Percentiles rank a stretch among this genome's conserved stretches.
Evolutionary conservation across 2,113 vertebrate species (phyloP).

Genomic region (Mastomys natalensis): DNA sequence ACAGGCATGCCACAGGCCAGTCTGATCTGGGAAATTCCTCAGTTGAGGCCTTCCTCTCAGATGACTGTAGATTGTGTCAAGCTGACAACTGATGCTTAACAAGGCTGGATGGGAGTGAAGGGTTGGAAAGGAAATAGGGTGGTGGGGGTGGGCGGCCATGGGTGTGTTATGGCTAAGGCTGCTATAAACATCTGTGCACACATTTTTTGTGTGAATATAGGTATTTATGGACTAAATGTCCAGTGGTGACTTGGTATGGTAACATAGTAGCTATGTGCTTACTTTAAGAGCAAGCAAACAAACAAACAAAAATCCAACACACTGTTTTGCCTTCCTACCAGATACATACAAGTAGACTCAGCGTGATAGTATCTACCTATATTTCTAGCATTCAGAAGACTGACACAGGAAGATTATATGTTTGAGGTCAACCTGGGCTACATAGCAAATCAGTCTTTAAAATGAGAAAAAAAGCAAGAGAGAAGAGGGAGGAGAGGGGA

Average conservation of each 20-base stretch:
- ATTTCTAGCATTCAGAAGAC: neutral
- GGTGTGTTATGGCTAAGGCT: neutral
- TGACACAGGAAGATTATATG: neutral
- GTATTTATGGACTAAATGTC: neutral
- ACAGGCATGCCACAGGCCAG: neutral
- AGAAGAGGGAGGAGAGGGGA: neutral
- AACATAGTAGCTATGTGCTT: neutral
- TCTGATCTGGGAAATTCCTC: neutral
- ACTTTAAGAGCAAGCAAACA: neutral
- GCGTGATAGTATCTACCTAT: neutral
- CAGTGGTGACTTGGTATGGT: neutral
- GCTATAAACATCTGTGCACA: neutral
- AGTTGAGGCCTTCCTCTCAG: neutral
- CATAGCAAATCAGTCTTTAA: neutral
- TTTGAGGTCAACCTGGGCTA: neutral
- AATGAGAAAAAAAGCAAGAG: neutral
- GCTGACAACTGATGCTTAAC: neutral
- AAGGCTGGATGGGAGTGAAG: neutral
- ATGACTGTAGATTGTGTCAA: neutral
- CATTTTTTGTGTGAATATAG: neutral
- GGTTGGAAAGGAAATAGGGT: neutral
- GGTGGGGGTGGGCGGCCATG: no score
- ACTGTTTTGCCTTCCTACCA: neutral
- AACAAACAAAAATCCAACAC: neutral
- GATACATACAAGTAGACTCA: neutral